Base-by-base conservation (phyloP, 1,140 invertebrate genomes). In the Atopsyche davidsoni region DNA sequence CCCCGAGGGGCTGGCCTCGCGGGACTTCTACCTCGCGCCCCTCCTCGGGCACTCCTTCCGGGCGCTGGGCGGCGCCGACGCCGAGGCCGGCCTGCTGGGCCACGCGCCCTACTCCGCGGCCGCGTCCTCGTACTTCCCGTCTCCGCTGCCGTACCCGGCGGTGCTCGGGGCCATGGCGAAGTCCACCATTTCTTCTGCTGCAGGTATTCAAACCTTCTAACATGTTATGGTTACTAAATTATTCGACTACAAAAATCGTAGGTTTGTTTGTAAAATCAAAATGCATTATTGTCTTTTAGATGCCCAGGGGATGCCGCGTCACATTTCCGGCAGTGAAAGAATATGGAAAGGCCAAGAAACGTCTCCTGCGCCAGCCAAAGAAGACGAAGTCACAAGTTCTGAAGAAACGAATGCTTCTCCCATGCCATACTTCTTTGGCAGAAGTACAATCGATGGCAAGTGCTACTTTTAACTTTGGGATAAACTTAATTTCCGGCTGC, bases 331-430 rank as follows among this genome's bases (percentile, higher is more conserved):
- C 24, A 4, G n/a, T n/a, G 4, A n/a, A 28, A 28, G 24, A n/a
- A 28, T 6, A 28, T n/a, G 24, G 24, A 7, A 28, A 28, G 6
- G n/a, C 24, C n/a, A n/a, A n/a, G 24, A 28, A 7, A 7, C 6
- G 24, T 28, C 6, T 6, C n/a, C 6, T 28, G 24, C 38, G 4
- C n/a, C 28, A 7, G 48, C 48, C 11, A 84, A 84, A 59, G 84
- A 86, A 58, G 83, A 87, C 58, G 83, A 86, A 68, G 83, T 86
- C 0, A 82, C 79, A 0, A 86, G 83, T 64, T 83, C 83, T 4
- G 82, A 85, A 62, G 82, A 85, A 69, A 69, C n/a, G n/a, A n/a
- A n/a, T n/a, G n/a, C n/a, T n/a, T n/a, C n/a, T n/a, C n/a, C n/a
- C n/a, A n/a, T n/a, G n/a, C n/a, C n/a, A n/a, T n/a, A n/a, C n/a